Conservation (phyloP, 2,113 vertebrate species). For the Donacobius atricapilla region DNA sequence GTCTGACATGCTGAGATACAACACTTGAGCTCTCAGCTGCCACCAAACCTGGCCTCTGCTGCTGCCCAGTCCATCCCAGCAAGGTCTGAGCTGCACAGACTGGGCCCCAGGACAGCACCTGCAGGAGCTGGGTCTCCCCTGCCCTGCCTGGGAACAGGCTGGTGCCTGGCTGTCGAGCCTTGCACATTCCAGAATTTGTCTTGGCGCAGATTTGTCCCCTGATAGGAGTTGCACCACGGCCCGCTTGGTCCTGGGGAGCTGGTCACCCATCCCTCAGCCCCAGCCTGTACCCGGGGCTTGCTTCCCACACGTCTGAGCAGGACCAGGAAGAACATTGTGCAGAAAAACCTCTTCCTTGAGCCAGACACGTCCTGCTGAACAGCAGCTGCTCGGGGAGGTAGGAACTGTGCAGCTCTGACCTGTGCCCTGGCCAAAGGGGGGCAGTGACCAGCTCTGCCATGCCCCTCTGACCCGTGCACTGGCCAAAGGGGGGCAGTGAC, state of each 20-base stretch:
- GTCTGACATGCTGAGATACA: neutral
- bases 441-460: neutral
- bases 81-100: neutral
- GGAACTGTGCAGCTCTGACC: neutral
- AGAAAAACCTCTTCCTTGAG: neutral
- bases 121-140: neutral
- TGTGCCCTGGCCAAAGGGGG: neutral
- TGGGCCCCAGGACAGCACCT: neutral
- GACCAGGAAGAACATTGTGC: neutral
- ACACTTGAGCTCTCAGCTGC: neutral
- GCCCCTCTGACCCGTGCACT: neutral
- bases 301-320: neutral
- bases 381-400: neutral
- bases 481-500: neutral
- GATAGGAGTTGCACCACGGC: neutral
- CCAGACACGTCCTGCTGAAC: accelerated
- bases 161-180: neutral
- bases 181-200: neutral
- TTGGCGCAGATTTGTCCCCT: neutral
- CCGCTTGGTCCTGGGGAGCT: neutral
- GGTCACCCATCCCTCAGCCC: neutral
- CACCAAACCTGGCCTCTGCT: accelerated
- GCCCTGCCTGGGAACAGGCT: neutral
- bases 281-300: neutral
- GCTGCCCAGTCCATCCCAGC: neutral